phyloP scores from a whole-genome alignment of 2,888 invertebrate species.

The Agapostemon virescens region DNA sequence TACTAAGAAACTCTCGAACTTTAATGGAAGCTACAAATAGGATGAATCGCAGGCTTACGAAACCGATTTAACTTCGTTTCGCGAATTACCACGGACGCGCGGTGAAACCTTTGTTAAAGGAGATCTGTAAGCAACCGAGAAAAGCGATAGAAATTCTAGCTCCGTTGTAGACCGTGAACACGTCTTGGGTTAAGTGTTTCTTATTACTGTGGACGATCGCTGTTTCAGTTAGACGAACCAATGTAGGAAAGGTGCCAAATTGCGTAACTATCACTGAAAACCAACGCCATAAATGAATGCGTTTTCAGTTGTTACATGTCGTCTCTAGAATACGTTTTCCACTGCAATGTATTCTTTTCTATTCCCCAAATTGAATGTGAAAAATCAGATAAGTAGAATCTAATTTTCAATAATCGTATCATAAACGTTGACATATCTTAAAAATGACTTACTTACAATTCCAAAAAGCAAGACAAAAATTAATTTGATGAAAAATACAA shows the following conservation, averaged over 20 bases:
- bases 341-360: too few species aligned
- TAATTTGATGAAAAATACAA: too few species aligned
- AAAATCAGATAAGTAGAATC: background rate
- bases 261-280: background rate
- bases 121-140: conserved; percentile 10
- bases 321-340: background rate
- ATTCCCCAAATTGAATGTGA: too few species aligned
- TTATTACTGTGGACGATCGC: conserved; percentile 41
- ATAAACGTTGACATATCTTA: too few species aligned
- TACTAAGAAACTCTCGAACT: background rate
- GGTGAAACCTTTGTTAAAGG: background rate
- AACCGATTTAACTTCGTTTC: conserved; percentile 54
- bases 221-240: conserved; percentile 46
- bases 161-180: conserved; percentile 62
- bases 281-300: background rate
- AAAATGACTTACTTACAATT: too few species aligned
- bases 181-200: conserved; percentile 59
- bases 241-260: conserved; percentile 17
- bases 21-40: conserved; percentile 33
- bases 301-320: background rate
- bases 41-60: conserved; percentile 53
- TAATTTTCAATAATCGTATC: too few species aligned
- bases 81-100: conserved; percentile 44
- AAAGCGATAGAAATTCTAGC: conserved; percentile 46
- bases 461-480: too few species aligned